phyloP scores from a whole-genome alignment of 2,113 vertebrate species.

The Tragelaphus scriptus region DNA sequence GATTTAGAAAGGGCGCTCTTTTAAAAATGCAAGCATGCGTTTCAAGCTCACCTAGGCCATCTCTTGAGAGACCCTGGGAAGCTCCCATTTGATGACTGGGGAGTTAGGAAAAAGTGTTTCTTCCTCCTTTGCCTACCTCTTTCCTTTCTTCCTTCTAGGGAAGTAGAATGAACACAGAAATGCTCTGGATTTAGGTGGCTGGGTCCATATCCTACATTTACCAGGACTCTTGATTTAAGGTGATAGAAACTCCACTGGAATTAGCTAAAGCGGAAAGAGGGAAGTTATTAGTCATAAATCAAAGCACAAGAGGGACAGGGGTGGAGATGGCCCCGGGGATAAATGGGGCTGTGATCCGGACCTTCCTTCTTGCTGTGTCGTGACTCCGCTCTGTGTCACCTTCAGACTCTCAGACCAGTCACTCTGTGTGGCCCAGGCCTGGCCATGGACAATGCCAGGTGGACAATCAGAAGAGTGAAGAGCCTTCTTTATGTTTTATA shows the following conservation, averaged over 20 bases:
- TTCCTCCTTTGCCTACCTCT: background rate
- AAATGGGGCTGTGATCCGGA: rapidly evolving
- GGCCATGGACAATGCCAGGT: rapidly evolving
- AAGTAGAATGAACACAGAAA: background rate
- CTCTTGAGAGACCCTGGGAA: background rate
- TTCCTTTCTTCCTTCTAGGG: background rate
- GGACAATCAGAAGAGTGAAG: background rate
- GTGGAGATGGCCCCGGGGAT: background rate
- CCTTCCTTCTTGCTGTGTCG: background rate
- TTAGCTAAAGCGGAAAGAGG: background rate
- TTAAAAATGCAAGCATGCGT: constrained; percentile 62
- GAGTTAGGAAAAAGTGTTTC: background rate
- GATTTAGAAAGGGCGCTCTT: constrained; percentile 81
- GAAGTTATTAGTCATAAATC: background rate
- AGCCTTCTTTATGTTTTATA: background rate
- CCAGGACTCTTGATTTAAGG: background rate
- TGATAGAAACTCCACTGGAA: background rate
- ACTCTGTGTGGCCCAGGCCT: background rate
- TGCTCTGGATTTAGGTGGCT: background rate
- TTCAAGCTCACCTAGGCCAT: background rate
- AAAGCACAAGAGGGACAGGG: background rate
- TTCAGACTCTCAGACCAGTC: background rate
- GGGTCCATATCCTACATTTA: background rate
- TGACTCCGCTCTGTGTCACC: background rate
- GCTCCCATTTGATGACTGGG: background rate